phyloP scores from a whole-genome alignment of 2,888 invertebrate genomes.

The Mystacides longicornis region DNA sequence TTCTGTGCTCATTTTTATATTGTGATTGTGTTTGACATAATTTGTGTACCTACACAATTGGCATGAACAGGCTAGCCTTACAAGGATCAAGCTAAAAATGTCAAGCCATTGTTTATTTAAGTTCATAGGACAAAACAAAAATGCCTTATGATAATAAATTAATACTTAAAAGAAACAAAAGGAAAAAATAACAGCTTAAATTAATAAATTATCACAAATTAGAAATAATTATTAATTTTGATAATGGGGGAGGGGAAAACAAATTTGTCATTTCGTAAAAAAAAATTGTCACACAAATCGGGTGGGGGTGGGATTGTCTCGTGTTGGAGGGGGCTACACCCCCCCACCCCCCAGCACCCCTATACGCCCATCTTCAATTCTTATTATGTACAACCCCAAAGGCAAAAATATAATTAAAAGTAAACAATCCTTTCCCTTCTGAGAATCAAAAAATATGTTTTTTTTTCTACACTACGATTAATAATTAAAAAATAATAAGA shows the following conservation, averaged over 20 bases:
- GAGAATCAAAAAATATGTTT: slow-evolving; percentile 26
- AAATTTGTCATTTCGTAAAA: slow-evolving; percentile 22
- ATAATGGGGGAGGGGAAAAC: neutral
- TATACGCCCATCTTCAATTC: neutral
- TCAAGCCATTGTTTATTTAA: too few relatives aligned
- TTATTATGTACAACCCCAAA: neutral
- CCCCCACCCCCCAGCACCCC: neutral
- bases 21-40: too few relatives aligned
- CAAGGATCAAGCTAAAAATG: too few relatives aligned
- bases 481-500: slow-evolving; percentile 27
- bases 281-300: slow-evolving; percentile 21
- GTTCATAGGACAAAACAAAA: too few relatives aligned
- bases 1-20: too few relatives aligned
- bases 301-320: neutral
- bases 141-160: too few relatives aligned
- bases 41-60: too few relatives aligned
- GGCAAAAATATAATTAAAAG: slow-evolving; percentile 26
- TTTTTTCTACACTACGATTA: slow-evolving; percentile 27
- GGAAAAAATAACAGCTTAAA: neutral
- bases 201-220: slow-evolving; percentile 1
- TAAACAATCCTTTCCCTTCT: slow-evolving; percentile 25
- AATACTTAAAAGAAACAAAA: too few relatives aligned
- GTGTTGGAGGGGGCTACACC: slow-evolving; percentile 6
- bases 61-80: too few relatives aligned
- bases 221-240: neutral